phyloP scores from a whole-genome alignment of 2,797 vertebrate species.

The Acanthis flammea region DNA sequence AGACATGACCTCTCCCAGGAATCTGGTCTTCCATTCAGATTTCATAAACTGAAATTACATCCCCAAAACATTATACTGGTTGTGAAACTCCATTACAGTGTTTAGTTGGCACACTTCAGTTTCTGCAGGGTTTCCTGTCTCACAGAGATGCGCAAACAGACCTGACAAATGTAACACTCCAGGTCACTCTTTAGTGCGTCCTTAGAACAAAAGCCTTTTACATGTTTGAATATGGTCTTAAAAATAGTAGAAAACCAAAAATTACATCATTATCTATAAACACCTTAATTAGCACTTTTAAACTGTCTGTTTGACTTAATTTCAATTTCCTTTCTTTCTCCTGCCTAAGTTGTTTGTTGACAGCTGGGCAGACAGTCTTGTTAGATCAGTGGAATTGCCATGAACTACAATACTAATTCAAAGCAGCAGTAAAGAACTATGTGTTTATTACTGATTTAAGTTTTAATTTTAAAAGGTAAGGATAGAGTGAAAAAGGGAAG shows the following conservation, averaged over 20 bases:
- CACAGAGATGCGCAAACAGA: not conserved
- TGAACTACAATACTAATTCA: not conserved
- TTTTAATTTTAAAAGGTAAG: not conserved
- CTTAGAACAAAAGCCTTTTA: not conserved
- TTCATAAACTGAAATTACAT: not conserved
- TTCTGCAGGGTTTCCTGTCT: not conserved
- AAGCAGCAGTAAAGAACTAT: not conserved
- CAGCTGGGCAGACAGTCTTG: not conserved
- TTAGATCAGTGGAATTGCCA: not conserved
- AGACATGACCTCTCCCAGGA: not conserved
- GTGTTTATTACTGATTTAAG: not conserved
- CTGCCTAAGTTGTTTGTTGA: not conserved
- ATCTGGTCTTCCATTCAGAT: not conserved
- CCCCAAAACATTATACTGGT: not conserved
- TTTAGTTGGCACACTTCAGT: rapidly evolving
- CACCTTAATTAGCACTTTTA: not conserved
- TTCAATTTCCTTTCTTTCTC: not conserved
- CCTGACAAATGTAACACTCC: not conserved
- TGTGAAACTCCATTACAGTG: not conserved
- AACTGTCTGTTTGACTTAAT: not conserved
- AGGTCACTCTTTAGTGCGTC: not conserved
- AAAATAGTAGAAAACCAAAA: not conserved
- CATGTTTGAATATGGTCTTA: not conserved
- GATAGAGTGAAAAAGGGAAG: not conserved
- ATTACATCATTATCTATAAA: not conserved